These are phyloP conservation scores for Schlechtendalia chinensis DNA, from an alignment of 1,140 invertebrate genomes.

Conservation along the genomic window DNA sequence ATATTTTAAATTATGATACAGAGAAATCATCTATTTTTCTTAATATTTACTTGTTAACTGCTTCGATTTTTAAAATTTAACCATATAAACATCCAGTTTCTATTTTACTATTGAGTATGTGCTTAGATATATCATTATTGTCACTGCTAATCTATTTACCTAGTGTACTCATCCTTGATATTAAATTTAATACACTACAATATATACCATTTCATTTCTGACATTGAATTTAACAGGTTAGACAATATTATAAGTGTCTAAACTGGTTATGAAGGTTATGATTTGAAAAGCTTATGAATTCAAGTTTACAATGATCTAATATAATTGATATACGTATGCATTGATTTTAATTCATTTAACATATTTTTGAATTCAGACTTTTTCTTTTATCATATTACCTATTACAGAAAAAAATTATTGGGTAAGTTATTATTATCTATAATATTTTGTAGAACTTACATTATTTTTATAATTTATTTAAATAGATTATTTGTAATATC, in stretches of 20 bases:
- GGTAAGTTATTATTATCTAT: not conserved
- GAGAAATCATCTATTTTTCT: not conserved
- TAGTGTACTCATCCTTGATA: not conserved
- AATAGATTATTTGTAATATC: no score
- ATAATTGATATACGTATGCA: not conserved
- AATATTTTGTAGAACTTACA: not conserved
- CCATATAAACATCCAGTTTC: not conserved
- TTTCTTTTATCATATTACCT: not conserved
- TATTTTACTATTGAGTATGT: not conserved
- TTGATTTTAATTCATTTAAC: no score
- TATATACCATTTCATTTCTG: not conserved
- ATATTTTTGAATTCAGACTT: not conserved
- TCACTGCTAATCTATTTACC: not conserved
- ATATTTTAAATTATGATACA: not conserved
- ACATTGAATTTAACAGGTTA: constrained; percentile 1
- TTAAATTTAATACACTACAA: not conserved
- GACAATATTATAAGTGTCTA: not conserved
- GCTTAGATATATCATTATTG: not conserved
- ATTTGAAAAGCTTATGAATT: not conserved
- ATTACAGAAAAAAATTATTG: not conserved
- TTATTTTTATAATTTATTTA: no score
- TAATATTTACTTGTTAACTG: not conserved
- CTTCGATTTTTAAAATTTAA: not conserved
- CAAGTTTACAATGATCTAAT: not conserved
- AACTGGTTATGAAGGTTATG: constrained; percentile 9